These are phyloP conservation scores for Neopipo cinnamomea DNA, from an alignment of 2,113 vertebrate species.

Conservation along the genomic window DNA sequence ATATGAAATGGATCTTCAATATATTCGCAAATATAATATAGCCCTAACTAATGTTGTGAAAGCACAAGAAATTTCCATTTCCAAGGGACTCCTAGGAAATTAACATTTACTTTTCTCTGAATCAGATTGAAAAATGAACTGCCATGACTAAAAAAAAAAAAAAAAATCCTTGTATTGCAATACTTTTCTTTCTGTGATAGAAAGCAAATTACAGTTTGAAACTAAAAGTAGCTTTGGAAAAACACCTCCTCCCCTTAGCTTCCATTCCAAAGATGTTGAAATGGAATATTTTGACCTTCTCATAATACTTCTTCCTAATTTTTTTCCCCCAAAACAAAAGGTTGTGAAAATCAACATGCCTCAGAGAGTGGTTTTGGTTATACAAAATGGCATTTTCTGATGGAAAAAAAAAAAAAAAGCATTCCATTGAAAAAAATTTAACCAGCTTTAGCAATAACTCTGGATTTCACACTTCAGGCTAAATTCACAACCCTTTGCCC, in stretches of 20 bases:
- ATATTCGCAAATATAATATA: not conserved
- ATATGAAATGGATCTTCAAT: not conserved
- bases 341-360: conserved; percentile 63
- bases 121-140: not conserved
- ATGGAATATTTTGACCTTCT: conserved; percentile 69
- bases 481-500: conserved; percentile 33
- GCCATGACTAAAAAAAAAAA: not conserved
- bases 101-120: not conserved
- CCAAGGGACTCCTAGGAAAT: not conserved
- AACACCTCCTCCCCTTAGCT: conserved; percentile 1
- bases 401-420: conserved; percentile 49
- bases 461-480: conserved; percentile 55
- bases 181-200: not conserved
- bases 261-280: conserved; percentile 38
- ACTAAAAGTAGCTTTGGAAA: conserved; percentile 46
- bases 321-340: conserved; percentile 53
- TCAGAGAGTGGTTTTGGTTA: conserved; percentile 50
- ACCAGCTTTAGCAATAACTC: conserved; percentile 29
- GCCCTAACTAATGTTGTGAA: not conserved
- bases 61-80: not conserved
- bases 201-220: conserved; percentile 1
- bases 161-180: not conserved
- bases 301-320: conserved; percentile 33
- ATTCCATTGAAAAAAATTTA: conserved; percentile 53
- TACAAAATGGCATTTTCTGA: conserved; percentile 47